phyloP scores from a whole-genome alignment of 2,888 invertebrate species.

The Gortyna flavago region DNA sequence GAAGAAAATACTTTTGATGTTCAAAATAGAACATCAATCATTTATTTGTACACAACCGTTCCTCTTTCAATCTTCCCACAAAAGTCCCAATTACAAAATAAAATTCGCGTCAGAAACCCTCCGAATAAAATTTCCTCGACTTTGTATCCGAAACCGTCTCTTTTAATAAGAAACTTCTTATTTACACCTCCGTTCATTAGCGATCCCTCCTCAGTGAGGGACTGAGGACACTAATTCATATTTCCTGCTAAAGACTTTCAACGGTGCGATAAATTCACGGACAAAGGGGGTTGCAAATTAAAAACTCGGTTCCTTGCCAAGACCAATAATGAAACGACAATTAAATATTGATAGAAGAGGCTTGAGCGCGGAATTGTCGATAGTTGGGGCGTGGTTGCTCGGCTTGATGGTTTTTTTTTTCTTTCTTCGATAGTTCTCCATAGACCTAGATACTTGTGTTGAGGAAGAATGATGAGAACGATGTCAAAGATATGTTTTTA shows the following conservation, averaged over 20 bases:
- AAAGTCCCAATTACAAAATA: conserved; percentile 43
- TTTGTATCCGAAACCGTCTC: conserved; percentile 60
- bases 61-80: background rate
- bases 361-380: conserved; percentile 45
- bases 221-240: conserved; percentile 85
- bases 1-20: background rate
- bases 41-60: conserved; percentile 6
- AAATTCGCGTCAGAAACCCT: conserved; percentile 26
- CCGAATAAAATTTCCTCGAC: conserved; percentile 54
- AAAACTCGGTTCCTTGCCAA: conserved; percentile 82
- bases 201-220: conserved; percentile 76
- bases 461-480: background rate
- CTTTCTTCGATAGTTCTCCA: accelerated
- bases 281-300: conserved; percentile 87
- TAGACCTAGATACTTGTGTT: background rate
- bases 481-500: background rate
- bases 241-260: conserved; percentile 83
- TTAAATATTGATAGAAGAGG: conserved; percentile 72
- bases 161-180: conserved; percentile 69
- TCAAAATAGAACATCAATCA: conserved; percentile 1
- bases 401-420: background rate
- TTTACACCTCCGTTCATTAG: conserved; percentile 76
- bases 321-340: conserved; percentile 77
- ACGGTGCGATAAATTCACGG: conserved; percentile 83
- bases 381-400: conserved; percentile 28